phyloP scores from a whole-genome alignment of 2,113 vertebrate genomes.

The Menura novaehollandiae region DNA sequence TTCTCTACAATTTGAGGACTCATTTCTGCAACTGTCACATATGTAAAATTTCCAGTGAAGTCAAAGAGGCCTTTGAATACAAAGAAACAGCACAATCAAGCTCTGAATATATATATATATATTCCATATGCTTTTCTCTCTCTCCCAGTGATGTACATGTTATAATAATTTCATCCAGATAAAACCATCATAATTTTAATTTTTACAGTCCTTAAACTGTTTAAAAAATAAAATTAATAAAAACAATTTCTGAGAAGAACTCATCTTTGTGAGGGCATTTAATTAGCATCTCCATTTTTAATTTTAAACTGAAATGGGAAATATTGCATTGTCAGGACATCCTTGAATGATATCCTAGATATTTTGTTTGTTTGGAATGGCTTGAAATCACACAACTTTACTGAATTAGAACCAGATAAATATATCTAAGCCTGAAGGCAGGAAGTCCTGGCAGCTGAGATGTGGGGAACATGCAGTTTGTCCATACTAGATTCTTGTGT shows the following conservation, averaged over 20 bases:
- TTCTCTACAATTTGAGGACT: slow-evolving; percentile 35
- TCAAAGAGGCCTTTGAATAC: slow-evolving; percentile 42
- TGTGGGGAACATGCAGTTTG: slow-evolving; percentile 16
- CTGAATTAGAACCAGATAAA: slow-evolving; percentile 55
- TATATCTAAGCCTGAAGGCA: slow-evolving; percentile 41
- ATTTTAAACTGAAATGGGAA: slow-evolving; percentile 35
- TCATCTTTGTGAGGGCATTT: not conserved
- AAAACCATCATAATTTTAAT: slow-evolving; percentile 19
- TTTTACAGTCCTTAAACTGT: not conserved
- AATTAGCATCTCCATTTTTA: slow-evolving; percentile 5
- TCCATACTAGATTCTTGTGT: slow-evolving; percentile 45
- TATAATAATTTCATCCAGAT: slow-evolving; percentile 26
- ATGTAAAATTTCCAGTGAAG: slow-evolving; percentile 46
- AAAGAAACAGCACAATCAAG: slow-evolving; percentile 40
- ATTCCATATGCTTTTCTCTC: slow-evolving; percentile 25
- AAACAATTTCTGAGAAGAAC: not conserved
- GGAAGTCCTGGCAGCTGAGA: slow-evolving; percentile 50
- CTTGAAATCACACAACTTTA: slow-evolving; percentile 51
- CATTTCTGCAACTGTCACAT: slow-evolving; percentile 37
- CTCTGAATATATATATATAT: slow-evolving; percentile 42
- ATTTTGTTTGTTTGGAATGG: slow-evolving; percentile 52
- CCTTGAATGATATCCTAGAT: slow-evolving; percentile 19
- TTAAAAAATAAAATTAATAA: slow-evolving; percentile 19
- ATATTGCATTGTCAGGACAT: slow-evolving; percentile 29
- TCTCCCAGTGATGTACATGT: not conserved